Percentiles rank a stretch among this genome's conserved stretches.
Conservation (phyloP, 2,113 vertebrate genomes). For the Catharus fuscescens region DNA sequence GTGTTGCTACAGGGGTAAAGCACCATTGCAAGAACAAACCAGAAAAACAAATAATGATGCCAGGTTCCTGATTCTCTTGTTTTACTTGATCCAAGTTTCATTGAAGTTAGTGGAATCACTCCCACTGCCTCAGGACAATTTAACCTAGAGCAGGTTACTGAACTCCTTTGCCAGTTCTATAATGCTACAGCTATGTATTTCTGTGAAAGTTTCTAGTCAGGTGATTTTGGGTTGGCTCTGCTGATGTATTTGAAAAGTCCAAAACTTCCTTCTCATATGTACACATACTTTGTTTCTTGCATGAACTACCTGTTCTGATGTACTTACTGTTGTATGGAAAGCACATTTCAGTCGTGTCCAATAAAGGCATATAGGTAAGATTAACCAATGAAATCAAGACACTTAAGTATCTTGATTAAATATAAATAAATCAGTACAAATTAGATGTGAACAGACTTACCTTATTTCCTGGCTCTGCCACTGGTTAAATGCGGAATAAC, state of each 20-base stretch:
- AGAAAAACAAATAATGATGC: not conserved
- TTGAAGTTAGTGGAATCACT: not conserved
- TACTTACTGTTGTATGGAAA: not conserved
- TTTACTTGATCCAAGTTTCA: not conserved
- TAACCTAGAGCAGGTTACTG: not conserved
- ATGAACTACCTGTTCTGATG: not conserved
- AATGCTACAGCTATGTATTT: not conserved
- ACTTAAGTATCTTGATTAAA: not conserved
- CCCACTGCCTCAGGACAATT: not conserved
- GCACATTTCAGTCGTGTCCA: not conserved
- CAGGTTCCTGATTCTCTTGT: not conserved
- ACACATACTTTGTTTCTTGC: not conserved
- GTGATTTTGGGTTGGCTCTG: not conserved
- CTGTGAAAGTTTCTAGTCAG: not conserved
- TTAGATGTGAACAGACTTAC: not conserved
- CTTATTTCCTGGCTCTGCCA: not conserved
- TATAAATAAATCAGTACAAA: not conserved
- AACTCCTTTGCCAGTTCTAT: not conserved
- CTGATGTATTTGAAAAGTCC: not conserved
- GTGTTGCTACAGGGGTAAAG: not conserved
- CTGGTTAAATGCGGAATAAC: not conserved
- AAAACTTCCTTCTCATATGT: not conserved
- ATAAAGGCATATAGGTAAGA: not conserved
- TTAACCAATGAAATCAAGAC: not conserved
- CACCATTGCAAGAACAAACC: not conserved